phyloP scores from a whole-genome alignment of 1,140 invertebrate genomes.

The Arctopsyche grandis region DNA sequence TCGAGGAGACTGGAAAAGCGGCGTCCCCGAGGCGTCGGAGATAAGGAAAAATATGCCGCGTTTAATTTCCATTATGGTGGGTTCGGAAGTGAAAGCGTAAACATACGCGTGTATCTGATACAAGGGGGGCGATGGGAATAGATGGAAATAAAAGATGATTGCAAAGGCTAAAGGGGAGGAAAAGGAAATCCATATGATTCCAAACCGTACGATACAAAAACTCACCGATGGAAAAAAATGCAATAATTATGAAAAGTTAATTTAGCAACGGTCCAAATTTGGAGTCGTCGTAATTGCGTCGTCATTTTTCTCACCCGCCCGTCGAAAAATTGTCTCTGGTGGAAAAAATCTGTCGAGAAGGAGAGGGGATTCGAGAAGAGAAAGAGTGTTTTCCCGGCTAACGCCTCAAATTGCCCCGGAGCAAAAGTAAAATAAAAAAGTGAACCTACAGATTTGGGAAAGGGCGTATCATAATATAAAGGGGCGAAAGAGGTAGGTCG shows the following conservation, averaged over 20 bases:
- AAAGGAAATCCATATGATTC: neutral
- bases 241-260: neutral
- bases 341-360: neutral
- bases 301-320: constrained; percentile 34
- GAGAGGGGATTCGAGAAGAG: neutral
- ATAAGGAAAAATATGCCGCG: constrained; percentile 53
- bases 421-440: constrained; percentile 29
- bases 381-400: constrained; percentile 24
- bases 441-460: constrained; percentile 31
- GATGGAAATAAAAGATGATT: constrained; percentile 43
- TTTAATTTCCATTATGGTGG: constrained; percentile 52
- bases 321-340: constrained; percentile 12
- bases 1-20: constrained; percentile 19
- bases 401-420: constrained; percentile 34
- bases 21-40: constrained; percentile 37
- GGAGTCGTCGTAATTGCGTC: neutral
- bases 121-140: constrained; percentile 10
- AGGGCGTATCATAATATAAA: constrained; percentile 35
- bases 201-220: neutral
- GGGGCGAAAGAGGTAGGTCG: neutral
- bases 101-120: constrained; percentile 39
- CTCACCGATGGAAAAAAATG: neutral
- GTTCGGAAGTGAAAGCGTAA: constrained; percentile 31
- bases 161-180: neutral
- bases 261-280: neutral